Evolutionary conservation across 2,888 invertebrate genomes (phyloP).

Genomic region (Lycaena phlaeas): DNA sequence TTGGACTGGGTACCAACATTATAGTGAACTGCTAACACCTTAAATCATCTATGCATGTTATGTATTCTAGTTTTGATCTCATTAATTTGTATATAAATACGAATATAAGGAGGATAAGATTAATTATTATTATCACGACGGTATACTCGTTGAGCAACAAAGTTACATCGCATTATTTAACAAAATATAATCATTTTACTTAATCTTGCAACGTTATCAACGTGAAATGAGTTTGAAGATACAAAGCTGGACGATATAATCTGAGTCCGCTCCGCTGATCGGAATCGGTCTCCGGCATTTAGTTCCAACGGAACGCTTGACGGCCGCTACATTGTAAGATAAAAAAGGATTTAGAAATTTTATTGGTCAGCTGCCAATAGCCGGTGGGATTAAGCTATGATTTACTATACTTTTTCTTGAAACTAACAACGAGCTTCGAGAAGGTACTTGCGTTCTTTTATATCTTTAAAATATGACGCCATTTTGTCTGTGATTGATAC

Average conservation of each 20-base stretch:
- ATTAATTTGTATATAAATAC: no score
- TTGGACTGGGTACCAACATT: no score
- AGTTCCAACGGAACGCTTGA: conserved; percentile 6
- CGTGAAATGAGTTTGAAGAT: conserved; percentile 1
- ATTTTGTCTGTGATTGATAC: background rate
- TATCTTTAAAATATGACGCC: background rate
- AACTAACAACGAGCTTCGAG: background rate
- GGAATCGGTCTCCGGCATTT: conserved; percentile 4
- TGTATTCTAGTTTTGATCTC: no score
- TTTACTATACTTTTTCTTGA: conserved; percentile 3
- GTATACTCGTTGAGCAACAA: background rate
- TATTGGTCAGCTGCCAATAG: conserved; percentile 8
- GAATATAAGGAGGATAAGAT: no score
- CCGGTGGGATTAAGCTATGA: conserved; percentile 6
- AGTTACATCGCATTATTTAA: conserved; percentile 1
- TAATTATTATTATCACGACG: background rate
- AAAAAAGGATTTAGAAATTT: conserved; percentile 8
- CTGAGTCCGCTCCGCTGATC: background rate
- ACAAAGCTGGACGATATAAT: conserved; percentile 1
- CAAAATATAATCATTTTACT: background rate
- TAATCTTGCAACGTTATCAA: background rate
- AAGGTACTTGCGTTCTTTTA: background rate
- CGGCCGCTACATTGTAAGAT: conserved; percentile 8
- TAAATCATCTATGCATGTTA: no score
- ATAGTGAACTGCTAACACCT: no score